Percentiles rank a stretch among this genome's conserved stretches.
Evolutionary conservation across 2,888 invertebrate genomes (phyloP).

Genomic region (Cosmorhoe ocellata): DNA sequence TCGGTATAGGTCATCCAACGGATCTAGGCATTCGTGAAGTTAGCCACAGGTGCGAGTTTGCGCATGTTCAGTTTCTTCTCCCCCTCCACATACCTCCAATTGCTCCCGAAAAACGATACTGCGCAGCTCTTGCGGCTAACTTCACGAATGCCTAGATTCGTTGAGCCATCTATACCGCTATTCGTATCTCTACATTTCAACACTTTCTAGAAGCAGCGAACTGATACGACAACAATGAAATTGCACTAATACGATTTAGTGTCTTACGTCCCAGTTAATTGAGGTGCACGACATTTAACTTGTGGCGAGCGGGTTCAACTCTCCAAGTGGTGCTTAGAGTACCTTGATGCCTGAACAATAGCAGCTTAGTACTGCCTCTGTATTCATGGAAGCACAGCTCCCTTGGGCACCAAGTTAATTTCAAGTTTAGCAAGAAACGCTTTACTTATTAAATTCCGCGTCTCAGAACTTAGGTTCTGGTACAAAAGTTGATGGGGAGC

Average conservation of each 20-base stretch:
- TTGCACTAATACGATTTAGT: conserved; percentile 11
- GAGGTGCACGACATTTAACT: conserved; percentile 30
- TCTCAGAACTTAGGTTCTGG: conserved; percentile 71
- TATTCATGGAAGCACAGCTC: conserved; percentile 48
- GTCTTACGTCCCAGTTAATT: conserved; percentile 24
- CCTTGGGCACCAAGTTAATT: conserved; percentile 74
- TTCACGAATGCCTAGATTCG: too few relatives aligned
- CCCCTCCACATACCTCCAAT: too few relatives aligned
- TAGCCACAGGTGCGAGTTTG: too few relatives aligned
- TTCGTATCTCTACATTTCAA: too few relatives aligned
- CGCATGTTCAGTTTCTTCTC: too few relatives aligned
- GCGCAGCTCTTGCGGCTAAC: too few relatives aligned
- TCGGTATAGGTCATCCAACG: too few relatives aligned
- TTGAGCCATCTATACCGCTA: too few relatives aligned
- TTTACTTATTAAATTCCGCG: conserved; percentile 73
- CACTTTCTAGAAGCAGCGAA: not conserved
- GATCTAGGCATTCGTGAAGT: too few relatives aligned
- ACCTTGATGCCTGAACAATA: conserved; percentile 41
- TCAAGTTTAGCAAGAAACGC: conserved; percentile 69
- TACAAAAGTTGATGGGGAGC: conserved; percentile 50
- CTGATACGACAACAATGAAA: not conserved
- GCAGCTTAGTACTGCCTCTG: conserved; percentile 36
- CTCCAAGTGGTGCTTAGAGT: conserved; percentile 37
- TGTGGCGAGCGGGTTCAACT: conserved; percentile 29
- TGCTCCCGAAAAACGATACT: too few relatives aligned